Conservation (phyloP, 2,797 vertebrate species). For the Myiotriccus ornatus region DNA sequence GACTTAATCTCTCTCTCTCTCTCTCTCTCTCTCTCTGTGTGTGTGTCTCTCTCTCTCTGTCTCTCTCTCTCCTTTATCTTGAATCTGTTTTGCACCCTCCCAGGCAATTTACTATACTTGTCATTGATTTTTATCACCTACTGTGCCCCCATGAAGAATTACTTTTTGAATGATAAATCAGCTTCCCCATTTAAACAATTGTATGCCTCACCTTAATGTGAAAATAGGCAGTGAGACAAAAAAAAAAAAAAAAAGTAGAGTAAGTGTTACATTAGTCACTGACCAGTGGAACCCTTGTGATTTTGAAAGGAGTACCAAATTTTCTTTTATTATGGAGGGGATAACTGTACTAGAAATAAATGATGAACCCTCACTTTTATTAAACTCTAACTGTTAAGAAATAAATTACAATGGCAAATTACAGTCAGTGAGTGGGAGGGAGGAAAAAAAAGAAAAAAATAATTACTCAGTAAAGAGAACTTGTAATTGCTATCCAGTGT, state of each 20-base stretch:
- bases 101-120: constrained; percentile 83
- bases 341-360: background rate
- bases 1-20: constrained; percentile 78
- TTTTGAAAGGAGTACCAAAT: background rate
- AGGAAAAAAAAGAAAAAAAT: background rate
- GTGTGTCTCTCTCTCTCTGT: background rate
- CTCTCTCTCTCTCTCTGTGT: background rate
- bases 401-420: background rate
- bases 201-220: background rate
- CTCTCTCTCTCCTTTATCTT: constrained; percentile 75
- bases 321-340: background rate
- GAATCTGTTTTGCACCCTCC: constrained; percentile 80
- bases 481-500: background rate
- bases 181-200: constrained; percentile 30
- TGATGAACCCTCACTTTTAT: background rate
- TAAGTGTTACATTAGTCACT: background rate
- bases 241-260: background rate
- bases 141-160: constrained; percentile 76
- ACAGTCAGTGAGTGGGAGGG: background rate
- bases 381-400: background rate
- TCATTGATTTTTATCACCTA: constrained; percentile 85
- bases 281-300: background rate
- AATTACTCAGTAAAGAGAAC: background rate
- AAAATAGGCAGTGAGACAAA: constrained; percentile 11
- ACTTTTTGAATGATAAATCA: constrained; percentile 77